Conservation (phyloP, 2,888 invertebrate genomes). For the Diaphora mendica region DNA sequence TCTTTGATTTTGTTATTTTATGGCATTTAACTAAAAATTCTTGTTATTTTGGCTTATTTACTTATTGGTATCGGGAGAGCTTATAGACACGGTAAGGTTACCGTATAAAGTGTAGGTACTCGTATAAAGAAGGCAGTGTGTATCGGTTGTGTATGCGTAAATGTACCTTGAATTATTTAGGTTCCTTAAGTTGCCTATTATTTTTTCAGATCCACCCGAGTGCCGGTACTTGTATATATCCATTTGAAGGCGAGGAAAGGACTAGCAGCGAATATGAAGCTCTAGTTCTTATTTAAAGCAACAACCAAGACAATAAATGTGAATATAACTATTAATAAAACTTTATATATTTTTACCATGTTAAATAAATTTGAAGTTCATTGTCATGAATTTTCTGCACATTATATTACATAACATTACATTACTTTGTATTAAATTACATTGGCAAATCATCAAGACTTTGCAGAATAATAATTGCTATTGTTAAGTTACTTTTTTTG, state of each 20-base stretch:
- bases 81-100: background rate
- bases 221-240: slow-evolving; percentile 88
- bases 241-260: slow-evolving; percentile 89
- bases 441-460: background rate
- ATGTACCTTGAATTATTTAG: background rate
- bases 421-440: background rate
- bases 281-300: slow-evolving; percentile 81
- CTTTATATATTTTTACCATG: background rate
- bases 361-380: background rate
- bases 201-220: slow-evolving; percentile 87
- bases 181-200: background rate
- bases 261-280: slow-evolving; percentile 89
- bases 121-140: background rate
- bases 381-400: background rate
- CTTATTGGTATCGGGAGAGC: too few species aligned
- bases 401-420: background rate
- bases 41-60: too few species aligned
- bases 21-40: too few species aligned
- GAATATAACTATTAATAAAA: background rate
- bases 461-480: background rate
- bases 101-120: too few species aligned
- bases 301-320: background rate
- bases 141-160: too few species aligned
- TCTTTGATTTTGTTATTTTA: too few species aligned
- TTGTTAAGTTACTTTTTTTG: background rate